Evolutionary conservation across 2,888 invertebrate genomes (phyloP).

Genomic region (Tiphia femorata): DNA sequence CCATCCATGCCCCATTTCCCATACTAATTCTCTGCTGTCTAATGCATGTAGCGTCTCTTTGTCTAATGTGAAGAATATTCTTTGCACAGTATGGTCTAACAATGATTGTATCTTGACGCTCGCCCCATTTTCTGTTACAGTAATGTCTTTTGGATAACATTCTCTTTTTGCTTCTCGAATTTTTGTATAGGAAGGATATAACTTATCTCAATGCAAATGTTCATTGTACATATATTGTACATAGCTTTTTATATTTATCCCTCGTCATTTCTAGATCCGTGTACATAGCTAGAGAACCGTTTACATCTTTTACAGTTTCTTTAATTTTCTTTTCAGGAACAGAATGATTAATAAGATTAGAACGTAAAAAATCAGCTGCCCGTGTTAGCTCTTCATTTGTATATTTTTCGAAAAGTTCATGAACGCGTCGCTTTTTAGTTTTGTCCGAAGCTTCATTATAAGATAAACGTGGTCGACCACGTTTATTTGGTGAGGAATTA

Average conservation of each 20-base stretch:
- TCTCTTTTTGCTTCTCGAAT: conserved; percentile 1
- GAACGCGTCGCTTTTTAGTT: not conserved
- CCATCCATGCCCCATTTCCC: conserved; percentile 14
- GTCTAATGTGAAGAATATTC: conserved; percentile 1
- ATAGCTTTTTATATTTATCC: conserved; percentile 13
- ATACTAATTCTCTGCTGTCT: conserved; percentile 7
- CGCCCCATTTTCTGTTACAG: not conserved
- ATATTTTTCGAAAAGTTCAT: not conserved
- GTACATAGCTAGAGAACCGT: conserved; percentile 13
- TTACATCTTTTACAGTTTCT: conserved; percentile 1
- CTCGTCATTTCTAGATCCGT: conserved; percentile 15
- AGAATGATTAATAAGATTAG: too few species aligned
- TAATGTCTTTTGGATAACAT: not conserved
- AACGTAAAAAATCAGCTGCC: too few species aligned
- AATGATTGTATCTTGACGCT: not conserved
- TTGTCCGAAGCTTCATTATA: not conserved
- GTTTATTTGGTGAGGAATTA: conserved; percentile 3
- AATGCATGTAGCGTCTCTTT: conserved; percentile 30
- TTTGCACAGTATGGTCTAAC: not conserved
- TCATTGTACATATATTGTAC: conserved; percentile 9
- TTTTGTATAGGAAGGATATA: not conserved
- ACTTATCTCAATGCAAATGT: not conserved
- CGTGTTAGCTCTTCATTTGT: not conserved
- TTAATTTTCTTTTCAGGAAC: not conserved
- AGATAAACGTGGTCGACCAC: conserved; percentile 4